Conservation (phyloP, 2,113 vertebrate genomes). For the Odocoileus virginianus region DNA sequence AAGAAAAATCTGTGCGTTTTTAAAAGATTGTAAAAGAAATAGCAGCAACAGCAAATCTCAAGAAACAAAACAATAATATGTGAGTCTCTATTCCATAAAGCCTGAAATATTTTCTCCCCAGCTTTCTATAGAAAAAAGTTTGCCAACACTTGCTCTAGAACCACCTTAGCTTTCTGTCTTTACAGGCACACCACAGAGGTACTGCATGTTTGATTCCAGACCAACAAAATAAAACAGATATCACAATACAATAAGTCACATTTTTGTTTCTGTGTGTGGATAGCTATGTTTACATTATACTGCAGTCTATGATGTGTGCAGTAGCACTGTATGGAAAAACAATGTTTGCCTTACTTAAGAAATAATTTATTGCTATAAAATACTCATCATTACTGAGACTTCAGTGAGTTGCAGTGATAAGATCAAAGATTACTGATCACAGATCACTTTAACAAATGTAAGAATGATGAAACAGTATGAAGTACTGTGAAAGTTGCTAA, state of each 20-base stretch:
- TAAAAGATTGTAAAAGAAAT: background rate
- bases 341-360: background rate
- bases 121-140: background rate
- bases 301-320: background rate
- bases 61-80: background rate
- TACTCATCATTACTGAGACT: background rate
- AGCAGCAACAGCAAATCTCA: background rate
- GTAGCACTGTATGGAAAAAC: background rate
- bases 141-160: background rate
- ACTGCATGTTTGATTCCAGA: background rate
- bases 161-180: background rate
- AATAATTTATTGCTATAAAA: background rate
- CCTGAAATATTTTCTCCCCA: background rate
- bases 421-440: background rate
- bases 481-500: background rate
- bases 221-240: background rate
- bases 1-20: background rate
- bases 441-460: background rate
- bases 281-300: background rate
- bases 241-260: background rate
- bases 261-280: background rate
- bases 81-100: background rate
- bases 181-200: background rate
- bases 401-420: background rate
- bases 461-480: background rate